A percentile compares a stretch with the other conserved stretches of the same genome.
Evolutionary conservation across 2,888 invertebrate species (phyloP).

Genomic region (Pandemis corylana): DNA sequence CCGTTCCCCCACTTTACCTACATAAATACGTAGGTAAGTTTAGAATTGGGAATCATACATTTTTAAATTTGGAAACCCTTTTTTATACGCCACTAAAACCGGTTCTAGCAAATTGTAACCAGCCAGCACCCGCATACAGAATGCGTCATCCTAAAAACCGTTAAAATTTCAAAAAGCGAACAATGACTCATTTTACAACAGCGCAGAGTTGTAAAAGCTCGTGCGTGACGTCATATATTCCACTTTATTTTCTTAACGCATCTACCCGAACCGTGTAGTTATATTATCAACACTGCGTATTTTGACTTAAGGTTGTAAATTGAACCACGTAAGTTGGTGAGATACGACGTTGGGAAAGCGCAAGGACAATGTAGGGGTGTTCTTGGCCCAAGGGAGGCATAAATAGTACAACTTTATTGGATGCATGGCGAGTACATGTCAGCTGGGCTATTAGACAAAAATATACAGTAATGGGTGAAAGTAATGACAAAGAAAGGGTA

Average conservation of each 20-base stretch:
- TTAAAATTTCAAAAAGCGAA: slow-evolving; percentile 17
- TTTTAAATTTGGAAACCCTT: not conserved
- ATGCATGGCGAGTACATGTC: slow-evolving; percentile 30
- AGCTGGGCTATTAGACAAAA: slow-evolving; percentile 20
- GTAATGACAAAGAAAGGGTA: not conserved
- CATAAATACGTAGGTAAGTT: too few relatives aligned
- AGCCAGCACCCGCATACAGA: not conserved
- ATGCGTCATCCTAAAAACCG: slow-evolving; percentile 1
- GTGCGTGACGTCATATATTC: slow-evolving; percentile 34
- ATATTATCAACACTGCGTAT: not conserved
- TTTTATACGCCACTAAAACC: not conserved
- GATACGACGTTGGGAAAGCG: not conserved
- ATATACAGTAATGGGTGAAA: slow-evolving; percentile 3
- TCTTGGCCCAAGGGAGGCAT: slow-evolving; percentile 60
- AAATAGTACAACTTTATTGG: slow-evolving; percentile 61
- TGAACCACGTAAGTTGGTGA: not conserved
- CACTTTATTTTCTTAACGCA: not conserved
- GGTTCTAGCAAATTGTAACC: not conserved
- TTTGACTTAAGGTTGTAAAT: not conserved
- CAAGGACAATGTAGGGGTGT: slow-evolving; percentile 21
- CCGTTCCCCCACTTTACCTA: too few relatives aligned
- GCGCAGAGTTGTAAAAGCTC: slow-evolving; percentile 8
- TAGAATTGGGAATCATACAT: not conserved
- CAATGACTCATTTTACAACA: slow-evolving; percentile 21
- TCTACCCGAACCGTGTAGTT: not conserved